Evolutionary conservation across 2,888 invertebrate species (phyloP), one percentile per base, ranked within the genome.

Genomic region (Caenorhabditis angaria): DNA sequence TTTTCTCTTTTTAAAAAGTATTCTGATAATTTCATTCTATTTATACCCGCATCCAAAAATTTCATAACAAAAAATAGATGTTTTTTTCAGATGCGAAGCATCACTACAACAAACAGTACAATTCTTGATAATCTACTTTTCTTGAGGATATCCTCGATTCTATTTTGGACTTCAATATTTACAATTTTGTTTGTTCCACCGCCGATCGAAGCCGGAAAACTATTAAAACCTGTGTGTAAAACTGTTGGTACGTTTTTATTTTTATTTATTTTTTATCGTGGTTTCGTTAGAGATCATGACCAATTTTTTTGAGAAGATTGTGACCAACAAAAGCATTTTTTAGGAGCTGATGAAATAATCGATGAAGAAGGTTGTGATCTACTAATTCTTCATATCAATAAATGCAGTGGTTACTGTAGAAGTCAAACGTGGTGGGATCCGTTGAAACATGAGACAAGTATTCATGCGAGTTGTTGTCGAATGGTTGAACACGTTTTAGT

Each of bases 351-450:
- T 65, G 75, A 79, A 60, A 35, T 83, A n/a, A 82, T 83, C 54
- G 83, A 83, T 66, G 82, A 82, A 54, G 74, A 75, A 41, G 82
- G 81, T 22, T 83, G 83, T 54, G 83, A 83, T 54, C 71, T 83
- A 57, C 73, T 83, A 59, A 82, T 81, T 20, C 79, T 83, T 32
- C 74, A 76, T 59, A 82, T 83, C 50, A 83, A 83, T 60, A 66
- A 78, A 60, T 83, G 83, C 69, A 73, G 73, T 61, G 83, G 83
- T 20, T 79, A 77, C 57, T 83, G 83, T 63, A 64, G 76, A 29
- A 82, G 82, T 22, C 70, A 83, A 50, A 80, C 83, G 10, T 83
- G 79, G 58, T 77, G 80, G 12, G 80, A 82, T 56, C 82, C 81
- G 20, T 50, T 80, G 10, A 80, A 76, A 8, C 71, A 70, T 32